phyloP scores from a whole-genome alignment of 53 echinoderm and acorn worm genomes.

The Paelopatides confundens region DNA sequence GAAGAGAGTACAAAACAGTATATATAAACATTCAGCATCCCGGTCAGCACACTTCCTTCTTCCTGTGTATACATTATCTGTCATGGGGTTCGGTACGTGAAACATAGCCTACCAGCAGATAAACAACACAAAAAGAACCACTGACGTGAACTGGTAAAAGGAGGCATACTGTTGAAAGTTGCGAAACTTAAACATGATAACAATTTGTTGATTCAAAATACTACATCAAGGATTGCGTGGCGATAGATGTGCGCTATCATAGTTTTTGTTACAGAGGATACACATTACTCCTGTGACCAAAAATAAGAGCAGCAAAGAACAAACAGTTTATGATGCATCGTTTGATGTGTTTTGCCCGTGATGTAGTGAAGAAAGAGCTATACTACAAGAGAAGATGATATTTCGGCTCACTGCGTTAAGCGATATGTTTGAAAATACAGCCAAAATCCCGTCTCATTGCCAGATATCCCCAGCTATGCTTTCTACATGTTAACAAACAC shows the following conservation, averaged over 20 bases:
- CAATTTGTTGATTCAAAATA: slow-evolving; percentile 24
- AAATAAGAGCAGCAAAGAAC: background rate
- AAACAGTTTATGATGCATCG: background rate
- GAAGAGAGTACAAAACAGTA: too few relatives aligned
- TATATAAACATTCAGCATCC: too few relatives aligned
- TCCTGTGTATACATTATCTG: too few relatives aligned
- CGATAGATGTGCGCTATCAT: slow-evolving; percentile 50
- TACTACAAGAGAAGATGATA: slow-evolving; percentile 26
- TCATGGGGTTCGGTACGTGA: too few relatives aligned
- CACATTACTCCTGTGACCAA: slow-evolving; percentile 18
- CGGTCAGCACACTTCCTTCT: too few relatives aligned
- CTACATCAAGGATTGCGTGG: slow-evolving; percentile 41
- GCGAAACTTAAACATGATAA: slow-evolving; percentile 14
- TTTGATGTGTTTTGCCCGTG: slow-evolving; percentile 45
- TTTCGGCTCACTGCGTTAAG: slow-evolving; percentile 8
- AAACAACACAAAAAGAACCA: too few relatives aligned
- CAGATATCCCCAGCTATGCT: background rate
- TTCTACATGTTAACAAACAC: too few relatives aligned
- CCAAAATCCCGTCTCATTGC: background rate
- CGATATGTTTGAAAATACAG: slow-evolving; percentile 18
- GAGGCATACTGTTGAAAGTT: slow-evolving; percentile 13
- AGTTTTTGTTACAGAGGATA: slow-evolving; percentile 33
- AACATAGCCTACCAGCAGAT: too few relatives aligned
- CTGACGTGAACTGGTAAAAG: slow-evolving; percentile 34
- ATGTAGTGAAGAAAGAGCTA: slow-evolving; percentile 26